Percentiles rank a stretch among this genome's conserved stretches.
phyloP scores from a whole-genome alignment of 2,888 invertebrate genomes.

The Agrochola lota region DNA sequence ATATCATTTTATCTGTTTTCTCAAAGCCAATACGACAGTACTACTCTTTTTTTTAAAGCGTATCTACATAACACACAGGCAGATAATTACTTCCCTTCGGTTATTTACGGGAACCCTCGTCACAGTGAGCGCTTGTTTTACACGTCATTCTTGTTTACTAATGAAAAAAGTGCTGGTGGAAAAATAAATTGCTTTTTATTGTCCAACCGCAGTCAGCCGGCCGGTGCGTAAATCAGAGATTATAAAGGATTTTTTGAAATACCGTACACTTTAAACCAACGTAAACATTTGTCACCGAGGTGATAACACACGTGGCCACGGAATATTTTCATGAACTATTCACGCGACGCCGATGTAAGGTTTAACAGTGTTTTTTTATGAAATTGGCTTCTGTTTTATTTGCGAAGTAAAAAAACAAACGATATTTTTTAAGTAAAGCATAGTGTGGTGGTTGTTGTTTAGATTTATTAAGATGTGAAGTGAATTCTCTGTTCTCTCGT shows the following conservation, averaged over 20 bases:
- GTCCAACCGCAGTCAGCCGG: constrained; percentile 79
- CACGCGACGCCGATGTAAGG: neutral
- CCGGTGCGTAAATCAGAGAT: constrained; percentile 86
- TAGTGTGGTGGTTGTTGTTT: neutral
- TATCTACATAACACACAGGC: constrained; percentile 74
- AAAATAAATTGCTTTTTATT: constrained; percentile 89
- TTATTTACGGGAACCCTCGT: constrained; percentile 87
- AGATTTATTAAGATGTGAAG: constrained; percentile 10
- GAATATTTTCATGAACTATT: constrained; percentile 55
- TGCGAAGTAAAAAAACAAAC: neutral
- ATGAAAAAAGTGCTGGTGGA: constrained; percentile 86
- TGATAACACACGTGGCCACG: constrained; percentile 73
- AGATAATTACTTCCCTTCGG: constrained; percentile 86
- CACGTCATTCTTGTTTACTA: constrained; percentile 89
- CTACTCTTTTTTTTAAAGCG: constrained; percentile 67
- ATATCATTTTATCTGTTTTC: constrained; percentile 42
- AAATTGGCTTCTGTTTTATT: constrained; percentile 1
- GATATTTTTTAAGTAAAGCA: neutral
- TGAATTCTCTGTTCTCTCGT: neutral
- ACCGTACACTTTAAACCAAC: constrained; percentile 79
- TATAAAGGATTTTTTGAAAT: constrained; percentile 82
- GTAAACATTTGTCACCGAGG: constrained; percentile 78
- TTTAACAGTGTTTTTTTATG: neutral
- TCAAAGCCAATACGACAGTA: constrained; percentile 57
- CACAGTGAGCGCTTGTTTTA: constrained; percentile 86